Conservation (phyloP, 2,888 invertebrate species). For the Listrodromus nycthemerus region DNA sequence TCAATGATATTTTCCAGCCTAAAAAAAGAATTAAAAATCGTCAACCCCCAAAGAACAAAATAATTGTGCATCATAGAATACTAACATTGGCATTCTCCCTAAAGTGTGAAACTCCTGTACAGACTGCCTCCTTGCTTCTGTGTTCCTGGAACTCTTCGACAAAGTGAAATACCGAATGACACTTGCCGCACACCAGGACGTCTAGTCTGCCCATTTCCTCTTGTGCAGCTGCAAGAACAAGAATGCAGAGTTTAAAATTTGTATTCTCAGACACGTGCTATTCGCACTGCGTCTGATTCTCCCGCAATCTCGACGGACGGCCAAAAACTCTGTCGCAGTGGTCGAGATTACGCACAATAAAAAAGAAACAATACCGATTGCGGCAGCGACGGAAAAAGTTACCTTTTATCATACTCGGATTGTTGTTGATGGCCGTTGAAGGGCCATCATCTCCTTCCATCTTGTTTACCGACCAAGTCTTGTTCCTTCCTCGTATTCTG, state of each 20-base stretch:
- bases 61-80: constrained; percentile 48
- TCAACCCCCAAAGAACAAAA: too few relatives aligned
- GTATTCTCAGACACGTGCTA: too few relatives aligned
- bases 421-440: constrained; percentile 79
- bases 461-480: constrained; percentile 66
- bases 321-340: background rate
- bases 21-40: too few relatives aligned
- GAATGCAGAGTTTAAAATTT: constrained; percentile 1
- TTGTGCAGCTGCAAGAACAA: constrained; percentile 88
- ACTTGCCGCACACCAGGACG: constrained; percentile 93
- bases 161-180: constrained; percentile 92
- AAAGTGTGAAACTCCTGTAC: constrained; percentile 88
- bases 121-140: constrained; percentile 86
- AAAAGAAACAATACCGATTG: background rate
- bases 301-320: background rate
- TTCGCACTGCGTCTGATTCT: background rate
- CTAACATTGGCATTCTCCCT: constrained; percentile 88
- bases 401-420: constrained; percentile 82
- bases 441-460: constrained; percentile 83
- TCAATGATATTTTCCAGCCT: too few relatives aligned
- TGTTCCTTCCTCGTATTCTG: constrained; percentile 39
- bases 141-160: constrained; percentile 92
- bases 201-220: constrained; percentile 91
- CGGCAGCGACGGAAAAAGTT: constrained; percentile 35
- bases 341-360: background rate